Conservation (phyloP, 2,113 vertebrate species). For the Ciconia stormi region DNA sequence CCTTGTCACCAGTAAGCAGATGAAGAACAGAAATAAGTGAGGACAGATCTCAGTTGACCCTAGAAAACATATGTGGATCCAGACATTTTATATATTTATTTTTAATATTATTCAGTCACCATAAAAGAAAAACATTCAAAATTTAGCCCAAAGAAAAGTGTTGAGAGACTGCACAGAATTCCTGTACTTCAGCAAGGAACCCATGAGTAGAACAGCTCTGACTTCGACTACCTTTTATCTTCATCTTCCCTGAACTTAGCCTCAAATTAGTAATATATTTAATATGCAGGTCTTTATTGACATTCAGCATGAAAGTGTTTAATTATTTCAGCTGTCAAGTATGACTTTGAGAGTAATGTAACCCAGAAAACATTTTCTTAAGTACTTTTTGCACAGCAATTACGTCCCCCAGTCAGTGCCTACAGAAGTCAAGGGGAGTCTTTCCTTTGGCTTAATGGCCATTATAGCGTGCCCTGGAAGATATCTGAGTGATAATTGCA, state of each 20-base stretch:
- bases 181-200: neutral
- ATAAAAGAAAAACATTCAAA: neutral
- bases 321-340: conserved; percentile 42
- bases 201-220: neutral
- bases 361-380: neutral
- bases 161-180: neutral
- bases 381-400: neutral
- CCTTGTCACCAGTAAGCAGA: neutral
- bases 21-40: neutral
- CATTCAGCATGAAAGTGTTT: conserved; percentile 26
- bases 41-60: neutral
- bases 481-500: neutral
- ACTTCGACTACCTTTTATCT: neutral
- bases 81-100: neutral
- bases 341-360: conserved; percentile 20
- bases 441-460: neutral
- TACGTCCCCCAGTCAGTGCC: neutral
- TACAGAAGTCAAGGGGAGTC: neutral
- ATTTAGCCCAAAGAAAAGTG: neutral
- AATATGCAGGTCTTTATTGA: conserved; percentile 23
- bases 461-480: neutral
- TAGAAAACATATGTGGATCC: neutral
- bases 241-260: neutral
- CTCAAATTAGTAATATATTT: conserved; percentile 43
- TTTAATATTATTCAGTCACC: neutral